phyloP scores from a whole-genome alignment of 2,888 invertebrate genomes.

The Blastobasis lacticolella region DNA sequence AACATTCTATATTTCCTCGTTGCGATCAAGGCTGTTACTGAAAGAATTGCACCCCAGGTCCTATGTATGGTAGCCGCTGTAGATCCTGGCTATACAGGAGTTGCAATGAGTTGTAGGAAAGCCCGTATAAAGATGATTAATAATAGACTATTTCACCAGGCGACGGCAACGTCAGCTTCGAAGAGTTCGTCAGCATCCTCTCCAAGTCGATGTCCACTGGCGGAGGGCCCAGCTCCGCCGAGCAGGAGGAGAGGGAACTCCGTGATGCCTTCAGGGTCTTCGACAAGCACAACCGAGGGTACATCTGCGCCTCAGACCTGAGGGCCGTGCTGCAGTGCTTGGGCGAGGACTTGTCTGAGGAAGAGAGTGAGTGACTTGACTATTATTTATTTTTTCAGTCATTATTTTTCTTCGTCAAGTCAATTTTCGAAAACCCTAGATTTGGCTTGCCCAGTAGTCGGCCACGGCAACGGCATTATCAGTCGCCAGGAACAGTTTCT shows the following conservation, averaged over 20 bases:
- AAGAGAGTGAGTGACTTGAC: slow-evolving; percentile 82
- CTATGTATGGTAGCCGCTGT: too few relatives aligned
- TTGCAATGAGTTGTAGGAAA: neutral
- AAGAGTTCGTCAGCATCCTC: slow-evolving; percentile 90
- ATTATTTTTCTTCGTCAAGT: too few relatives aligned
- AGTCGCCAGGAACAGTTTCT: too few relatives aligned
- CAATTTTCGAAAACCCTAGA: too few relatives aligned
- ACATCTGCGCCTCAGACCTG: slow-evolving; percentile 91
- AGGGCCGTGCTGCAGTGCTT: slow-evolving; percentile 90
- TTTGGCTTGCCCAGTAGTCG: too few relatives aligned
- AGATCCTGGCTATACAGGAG: neutral
- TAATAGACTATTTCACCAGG: slow-evolving; percentile 55
- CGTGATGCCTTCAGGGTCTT: slow-evolving; percentile 92
- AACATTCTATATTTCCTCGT: too few relatives aligned
- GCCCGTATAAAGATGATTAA: neutral
- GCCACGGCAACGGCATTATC: too few relatives aligned
- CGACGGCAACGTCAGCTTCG: slow-evolving; percentile 90
- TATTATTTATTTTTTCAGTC: neutral
- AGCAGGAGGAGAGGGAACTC: slow-evolving; percentile 87
- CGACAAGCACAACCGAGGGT: slow-evolving; percentile 93
- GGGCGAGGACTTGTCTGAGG: slow-evolving; percentile 91
- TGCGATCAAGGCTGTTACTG: too few relatives aligned
- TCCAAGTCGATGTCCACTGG: slow-evolving; percentile 82
- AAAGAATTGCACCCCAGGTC: too few relatives aligned
- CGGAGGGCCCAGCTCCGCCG: slow-evolving; percentile 76